These are phyloP conservation scores for Zaprionus ghesquierei DNA, from an alignment of 1,140 invertebrate species.

Conservation along the genomic window DNA sequence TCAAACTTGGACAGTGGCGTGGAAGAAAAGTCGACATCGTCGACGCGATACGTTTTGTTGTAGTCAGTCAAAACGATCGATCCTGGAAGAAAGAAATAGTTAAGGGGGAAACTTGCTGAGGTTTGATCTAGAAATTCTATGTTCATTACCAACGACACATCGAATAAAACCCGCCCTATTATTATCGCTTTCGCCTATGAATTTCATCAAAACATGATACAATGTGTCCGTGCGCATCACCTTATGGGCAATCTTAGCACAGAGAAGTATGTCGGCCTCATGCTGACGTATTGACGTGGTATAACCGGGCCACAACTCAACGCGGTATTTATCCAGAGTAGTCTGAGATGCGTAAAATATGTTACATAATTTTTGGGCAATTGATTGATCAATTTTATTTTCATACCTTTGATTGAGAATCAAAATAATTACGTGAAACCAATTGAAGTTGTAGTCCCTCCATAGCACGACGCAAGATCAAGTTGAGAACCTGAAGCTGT, in stretches of 20 bases:
- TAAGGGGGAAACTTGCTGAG: too few relatives aligned
- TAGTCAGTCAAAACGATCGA: conserved; percentile 92
- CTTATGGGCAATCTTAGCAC: conserved; percentile 90
- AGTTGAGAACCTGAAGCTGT: conserved; percentile 83
- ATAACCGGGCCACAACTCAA: conserved; percentile 90
- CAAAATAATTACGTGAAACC: conserved; percentile 91
- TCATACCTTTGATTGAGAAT: conserved; percentile 86
- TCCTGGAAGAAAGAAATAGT: conserved; percentile 29
- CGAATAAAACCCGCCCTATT: conserved; percentile 85
- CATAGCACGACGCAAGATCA: conserved; percentile 89
- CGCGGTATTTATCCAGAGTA: conserved; percentile 19
- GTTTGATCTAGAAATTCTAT: neutral
- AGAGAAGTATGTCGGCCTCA: conserved; percentile 88
- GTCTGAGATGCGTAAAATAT: conserved; percentile 20
- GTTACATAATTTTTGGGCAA: neutral
- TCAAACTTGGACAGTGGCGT: conserved; percentile 85
- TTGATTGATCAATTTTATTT: neutral
- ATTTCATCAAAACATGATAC: conserved; percentile 85
- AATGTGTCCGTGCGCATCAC: conserved; percentile 86
- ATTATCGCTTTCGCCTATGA: conserved; percentile 81
- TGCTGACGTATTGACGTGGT: conserved; percentile 91
- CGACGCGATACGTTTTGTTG: conserved; percentile 94
- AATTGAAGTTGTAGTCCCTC: conserved; percentile 86
- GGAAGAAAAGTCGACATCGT: conserved; percentile 90
- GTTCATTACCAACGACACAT: conserved; percentile 84